A percentile compares a stretch with the other conserved stretches of the same genome.
Evolutionary conservation across 1,140 invertebrate species (phyloP).

Genomic region (Brachionus koreanus): DNA sequence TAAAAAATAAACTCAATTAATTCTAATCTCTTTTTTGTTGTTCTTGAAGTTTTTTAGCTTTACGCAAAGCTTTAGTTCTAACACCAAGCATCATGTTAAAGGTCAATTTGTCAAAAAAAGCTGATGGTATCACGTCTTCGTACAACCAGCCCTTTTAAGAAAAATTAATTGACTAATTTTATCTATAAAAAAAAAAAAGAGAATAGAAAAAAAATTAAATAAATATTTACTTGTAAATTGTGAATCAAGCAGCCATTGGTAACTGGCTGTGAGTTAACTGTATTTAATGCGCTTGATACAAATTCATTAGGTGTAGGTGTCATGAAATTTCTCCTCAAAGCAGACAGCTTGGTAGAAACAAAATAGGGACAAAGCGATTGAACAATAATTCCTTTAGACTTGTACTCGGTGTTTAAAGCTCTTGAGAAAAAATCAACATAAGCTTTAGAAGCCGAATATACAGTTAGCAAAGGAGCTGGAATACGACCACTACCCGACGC

Average conservation of each 20-base stretch:
- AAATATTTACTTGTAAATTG: conserved; percentile 26
- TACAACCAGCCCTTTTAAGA: conserved; percentile 19
- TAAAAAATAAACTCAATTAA: conserved; percentile 7
- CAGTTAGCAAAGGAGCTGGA: conserved; percentile 76
- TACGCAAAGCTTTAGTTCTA: conserved; percentile 15
- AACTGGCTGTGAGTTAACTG: neutral
- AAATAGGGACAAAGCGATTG: conserved; percentile 66
- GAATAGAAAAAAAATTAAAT: neutral
- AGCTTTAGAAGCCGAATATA: conserved; percentile 85
- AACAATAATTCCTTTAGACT: neutral
- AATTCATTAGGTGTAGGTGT: neutral
- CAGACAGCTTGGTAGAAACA: conserved; percentile 88
- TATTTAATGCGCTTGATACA: neutral
- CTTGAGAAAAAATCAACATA: conserved; percentile 46
- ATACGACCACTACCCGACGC: conserved; percentile 75
- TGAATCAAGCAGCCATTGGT: conserved; percentile 37
- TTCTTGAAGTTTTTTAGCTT: neutral
- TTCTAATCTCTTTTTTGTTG: conserved; percentile 31
- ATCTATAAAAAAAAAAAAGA: neutral
- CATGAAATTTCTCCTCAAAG: conserved; percentile 61
- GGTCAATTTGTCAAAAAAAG: neutral
- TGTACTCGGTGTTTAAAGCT: neutral
- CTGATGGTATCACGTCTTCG: conserved; percentile 4
- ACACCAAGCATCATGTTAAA: conserved; percentile 4
- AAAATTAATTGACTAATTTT: neutral